Percentiles rank a stretch among this genome's conserved stretches.
Evolutionary conservation across 2,888 invertebrate genomes (phyloP).

Genomic region (Oscheius sp.): DNA sequence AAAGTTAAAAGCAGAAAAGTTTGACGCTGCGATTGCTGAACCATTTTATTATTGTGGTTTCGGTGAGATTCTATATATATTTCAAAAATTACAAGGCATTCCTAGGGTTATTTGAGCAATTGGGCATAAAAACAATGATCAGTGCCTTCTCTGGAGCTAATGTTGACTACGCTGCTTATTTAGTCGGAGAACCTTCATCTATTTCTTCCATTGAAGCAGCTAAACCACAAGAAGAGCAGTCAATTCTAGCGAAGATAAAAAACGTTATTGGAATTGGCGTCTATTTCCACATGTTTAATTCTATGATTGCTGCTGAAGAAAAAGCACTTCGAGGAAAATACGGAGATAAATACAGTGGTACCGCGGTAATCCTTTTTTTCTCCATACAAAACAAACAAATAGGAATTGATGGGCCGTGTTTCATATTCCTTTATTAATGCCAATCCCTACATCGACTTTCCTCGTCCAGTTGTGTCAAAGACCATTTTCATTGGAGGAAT

Average conservation of each 20-base stretch:
- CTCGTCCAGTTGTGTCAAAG: conserved; percentile 41
- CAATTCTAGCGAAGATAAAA: not conserved
- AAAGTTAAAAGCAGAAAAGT: conserved; percentile 25
- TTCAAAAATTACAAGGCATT: not conserved
- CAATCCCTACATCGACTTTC: conserved; percentile 49
- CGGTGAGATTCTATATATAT: conserved; percentile 2
- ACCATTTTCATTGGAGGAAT: conserved; percentile 49
- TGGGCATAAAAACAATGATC: conserved; percentile 18
- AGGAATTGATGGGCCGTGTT: conserved; percentile 37
- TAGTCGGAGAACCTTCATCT: conserved; percentile 20
- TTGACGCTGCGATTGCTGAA: conserved; percentile 32
- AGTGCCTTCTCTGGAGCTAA: conserved; percentile 19
- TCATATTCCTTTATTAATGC: conserved; percentile 44
- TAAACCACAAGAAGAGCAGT: not conserved
- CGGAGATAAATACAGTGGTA: conserved; percentile 9
- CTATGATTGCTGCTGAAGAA: not conserved
- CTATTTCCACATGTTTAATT: conserved; percentile 17
- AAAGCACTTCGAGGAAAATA: no score
- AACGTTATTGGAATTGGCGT: conserved; percentile 10
- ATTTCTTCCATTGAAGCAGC: conserved; percentile 6
- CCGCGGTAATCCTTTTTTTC: not conserved
- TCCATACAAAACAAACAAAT: not conserved
- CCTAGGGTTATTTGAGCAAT: conserved; percentile 21
- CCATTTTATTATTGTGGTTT: conserved; percentile 30
- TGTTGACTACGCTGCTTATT: conserved; percentile 2